A percentile compares a stretch with the other conserved stretches of the same genome.
phyloP scores from a whole-genome alignment of 2,113 vertebrate species.

The Calonectris borealis region DNA sequence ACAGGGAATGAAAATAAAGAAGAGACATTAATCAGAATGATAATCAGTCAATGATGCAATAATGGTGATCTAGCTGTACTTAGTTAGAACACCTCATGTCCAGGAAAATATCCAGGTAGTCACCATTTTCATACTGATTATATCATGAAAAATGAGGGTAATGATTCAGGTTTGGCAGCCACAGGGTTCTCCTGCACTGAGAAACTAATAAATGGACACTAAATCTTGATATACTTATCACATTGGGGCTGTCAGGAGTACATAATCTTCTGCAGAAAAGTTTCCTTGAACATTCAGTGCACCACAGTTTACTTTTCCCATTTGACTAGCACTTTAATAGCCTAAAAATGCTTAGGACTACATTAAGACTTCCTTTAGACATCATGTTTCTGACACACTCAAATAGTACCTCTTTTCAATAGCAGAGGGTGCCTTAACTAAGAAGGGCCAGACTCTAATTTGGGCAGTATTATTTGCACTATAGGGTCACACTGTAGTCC shows the following conservation, averaged over 20 bases:
- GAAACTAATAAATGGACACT: constrained; percentile 78
- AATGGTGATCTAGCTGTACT: constrained; percentile 67
- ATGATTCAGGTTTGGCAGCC: constrained; percentile 79
- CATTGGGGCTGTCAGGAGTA: constrained; percentile 66
- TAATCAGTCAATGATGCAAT: constrained; percentile 76
- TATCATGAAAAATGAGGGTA: constrained; percentile 76
- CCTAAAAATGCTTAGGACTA: background rate
- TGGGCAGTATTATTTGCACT: background rate
- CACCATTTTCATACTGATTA: constrained; percentile 74
- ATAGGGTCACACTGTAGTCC: accelerated
- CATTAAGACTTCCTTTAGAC: background rate
- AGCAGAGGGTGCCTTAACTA: background rate
- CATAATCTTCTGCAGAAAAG: constrained; percentile 66
- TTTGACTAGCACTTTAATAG: background rate
- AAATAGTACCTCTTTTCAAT: background rate
- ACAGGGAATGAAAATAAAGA: constrained; percentile 71
- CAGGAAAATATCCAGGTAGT: constrained; percentile 74
- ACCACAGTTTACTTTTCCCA: constrained; percentile 43
- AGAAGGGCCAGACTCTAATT: background rate
- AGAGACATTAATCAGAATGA: constrained; percentile 73
- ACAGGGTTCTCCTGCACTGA: constrained; percentile 44
- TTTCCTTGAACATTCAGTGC: constrained; percentile 61
- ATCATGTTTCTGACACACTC: background rate
- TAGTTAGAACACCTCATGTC: constrained; percentile 63
- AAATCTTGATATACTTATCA: constrained; percentile 81